Percentiles rank a stretch among this genome's conserved stretches.
These are phyloP conservation scores for Bufo bufo DNA, from an alignment of 2,113 vertebrate species.

Conservation along the genomic window DNA sequence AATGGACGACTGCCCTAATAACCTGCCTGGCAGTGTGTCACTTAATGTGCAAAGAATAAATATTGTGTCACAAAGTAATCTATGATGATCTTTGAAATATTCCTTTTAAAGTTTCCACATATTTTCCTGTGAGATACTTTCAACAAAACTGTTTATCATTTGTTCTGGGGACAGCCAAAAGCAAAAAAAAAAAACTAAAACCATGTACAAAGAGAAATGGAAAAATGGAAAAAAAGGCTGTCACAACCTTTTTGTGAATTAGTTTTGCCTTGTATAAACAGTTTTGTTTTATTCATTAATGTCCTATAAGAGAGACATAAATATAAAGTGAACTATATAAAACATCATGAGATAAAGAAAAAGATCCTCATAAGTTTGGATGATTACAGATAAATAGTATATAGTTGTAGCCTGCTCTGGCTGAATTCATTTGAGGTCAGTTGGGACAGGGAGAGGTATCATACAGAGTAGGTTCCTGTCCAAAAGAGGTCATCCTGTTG, in stretches of 20 bases:
- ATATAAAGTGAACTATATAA: not conserved
- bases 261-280: not conserved
- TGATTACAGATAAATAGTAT: no score
- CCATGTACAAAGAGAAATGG: not conserved
- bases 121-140: slow-evolving; percentile 62
- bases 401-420: no score
- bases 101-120: slow-evolving; percentile 64
- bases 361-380: no score
- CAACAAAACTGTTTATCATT: slow-evolving; percentile 58
- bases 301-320: not conserved
- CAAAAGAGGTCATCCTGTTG: no score
- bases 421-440: no score
- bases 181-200: not conserved
- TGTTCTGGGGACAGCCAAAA: slow-evolving; percentile 53
- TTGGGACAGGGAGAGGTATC: no score
- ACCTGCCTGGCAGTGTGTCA: slow-evolving; percentile 66
- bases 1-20: slow-evolving; percentile 66
- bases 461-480: no score
- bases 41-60: slow-evolving; percentile 70
- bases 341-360: no score
- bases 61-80: slow-evolving; percentile 73
- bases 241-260: not conserved
- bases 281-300: not conserved
- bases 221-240: not conserved
- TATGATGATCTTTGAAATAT: slow-evolving; percentile 70